Percentiles rank a stretch among this genome's conserved stretches.
These are phyloP conservation scores for Atta colombica DNA, from an alignment of 1,140 invertebrate genomes.

Conservation along the genomic window DNA sequence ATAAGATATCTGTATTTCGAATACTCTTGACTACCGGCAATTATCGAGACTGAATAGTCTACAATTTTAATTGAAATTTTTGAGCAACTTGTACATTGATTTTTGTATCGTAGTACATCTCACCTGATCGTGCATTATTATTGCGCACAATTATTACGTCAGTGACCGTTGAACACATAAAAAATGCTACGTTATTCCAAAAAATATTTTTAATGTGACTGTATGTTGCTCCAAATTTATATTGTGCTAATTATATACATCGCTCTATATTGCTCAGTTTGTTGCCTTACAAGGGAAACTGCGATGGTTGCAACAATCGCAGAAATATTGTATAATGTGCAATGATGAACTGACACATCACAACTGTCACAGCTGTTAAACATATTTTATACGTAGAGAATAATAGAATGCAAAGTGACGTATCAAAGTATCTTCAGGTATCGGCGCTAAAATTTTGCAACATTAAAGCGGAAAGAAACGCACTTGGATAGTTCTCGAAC, in stretches of 20 bases:
- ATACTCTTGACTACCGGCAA: neutral
- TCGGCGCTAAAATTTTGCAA: conserved; percentile 9
- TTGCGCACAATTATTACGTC: conserved; percentile 29
- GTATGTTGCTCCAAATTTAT: conserved; percentile 78
- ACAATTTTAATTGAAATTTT: neutral
- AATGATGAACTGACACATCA: neutral
- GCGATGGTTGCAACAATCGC: conserved; percentile 2
- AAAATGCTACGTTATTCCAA: conserved; percentile 66
- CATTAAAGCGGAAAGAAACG: conserved; percentile 61
- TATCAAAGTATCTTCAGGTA: neutral
- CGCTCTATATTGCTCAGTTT: conserved; percentile 57
- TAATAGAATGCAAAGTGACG: neutral
- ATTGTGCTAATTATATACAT: conserved; percentile 80
- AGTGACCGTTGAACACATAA: conserved; percentile 3
- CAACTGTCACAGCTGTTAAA: neutral
- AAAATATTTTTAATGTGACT: conserved; percentile 72
- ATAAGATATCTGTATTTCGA: neutral
- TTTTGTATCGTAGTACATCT: neutral
- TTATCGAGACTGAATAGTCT: conserved; percentile 16
- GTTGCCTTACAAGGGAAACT: conserved; percentile 44
- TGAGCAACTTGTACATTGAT: neutral
- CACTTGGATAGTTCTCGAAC: conserved; percentile 49
- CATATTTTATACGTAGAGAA: neutral
- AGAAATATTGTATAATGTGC: neutral
- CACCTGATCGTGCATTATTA: neutral